These are phyloP conservation scores for Drosophila planitibia DNA, from an alignment of 2,888 invertebrate genomes.

Conservation along the genomic window DNA sequence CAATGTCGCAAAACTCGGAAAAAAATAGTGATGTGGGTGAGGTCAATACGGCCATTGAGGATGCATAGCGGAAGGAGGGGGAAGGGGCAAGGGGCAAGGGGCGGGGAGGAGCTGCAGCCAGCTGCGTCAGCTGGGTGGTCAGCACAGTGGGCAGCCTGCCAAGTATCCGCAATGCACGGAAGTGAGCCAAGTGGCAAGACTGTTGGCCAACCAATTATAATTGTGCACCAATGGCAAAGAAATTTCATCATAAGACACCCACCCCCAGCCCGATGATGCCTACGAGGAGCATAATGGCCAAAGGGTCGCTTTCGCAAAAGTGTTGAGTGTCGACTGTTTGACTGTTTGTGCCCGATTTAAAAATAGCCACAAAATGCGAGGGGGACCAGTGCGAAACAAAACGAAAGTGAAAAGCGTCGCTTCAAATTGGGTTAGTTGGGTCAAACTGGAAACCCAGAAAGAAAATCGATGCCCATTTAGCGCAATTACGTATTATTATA, in stretches of 20 bases:
- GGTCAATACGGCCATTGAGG: constrained; percentile 58
- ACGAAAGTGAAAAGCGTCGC: constrained; percentile 37
- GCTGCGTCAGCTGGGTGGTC: constrained; percentile 53
- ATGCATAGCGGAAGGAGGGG: constrained; percentile 4
- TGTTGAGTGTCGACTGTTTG: constrained; percentile 1
- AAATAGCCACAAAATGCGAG: constrained; percentile 28
- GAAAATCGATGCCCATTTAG: constrained; percentile 48
- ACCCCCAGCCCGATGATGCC: constrained; percentile 22
- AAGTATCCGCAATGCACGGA: constrained; percentile 59
- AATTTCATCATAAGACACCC: constrained; percentile 50
- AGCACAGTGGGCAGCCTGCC: constrained; percentile 76
- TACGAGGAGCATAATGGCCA: not conserved
- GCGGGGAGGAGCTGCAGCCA: constrained; percentile 36
- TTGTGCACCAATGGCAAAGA: constrained; percentile 43
- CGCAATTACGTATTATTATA: constrained; percentile 16
- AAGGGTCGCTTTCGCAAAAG: not conserved
- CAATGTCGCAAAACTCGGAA: constrained; percentile 58
- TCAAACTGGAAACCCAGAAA: constrained; percentile 7
- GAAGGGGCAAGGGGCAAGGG: not conserved
- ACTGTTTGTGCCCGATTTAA: constrained; percentile 5
- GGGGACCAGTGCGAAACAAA: constrained; percentile 4
- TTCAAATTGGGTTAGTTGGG: constrained; percentile 63
- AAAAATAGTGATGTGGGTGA: constrained; percentile 70
- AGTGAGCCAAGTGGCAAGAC: constrained; percentile 62
- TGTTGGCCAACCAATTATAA: constrained; percentile 53